phyloP scores from a whole-genome alignment of 2,113 vertebrate genomes.

The Tachuris rubrigastra region DNA sequence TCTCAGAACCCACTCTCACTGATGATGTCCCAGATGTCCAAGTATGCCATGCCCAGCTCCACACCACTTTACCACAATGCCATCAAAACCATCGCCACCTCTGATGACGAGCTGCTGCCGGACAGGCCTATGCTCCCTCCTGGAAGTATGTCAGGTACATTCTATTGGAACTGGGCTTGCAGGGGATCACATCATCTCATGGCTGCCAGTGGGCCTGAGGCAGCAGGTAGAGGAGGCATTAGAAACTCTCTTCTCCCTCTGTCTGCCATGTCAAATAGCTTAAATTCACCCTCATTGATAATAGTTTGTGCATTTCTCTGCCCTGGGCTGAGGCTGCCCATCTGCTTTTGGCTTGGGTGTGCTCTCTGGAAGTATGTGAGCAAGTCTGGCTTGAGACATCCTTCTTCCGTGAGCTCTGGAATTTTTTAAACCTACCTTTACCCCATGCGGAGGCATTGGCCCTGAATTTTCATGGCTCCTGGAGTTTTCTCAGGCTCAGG shows the following conservation, averaged over 20 bases:
- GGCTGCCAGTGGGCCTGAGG: neutral
- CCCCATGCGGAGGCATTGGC: fast-evolving
- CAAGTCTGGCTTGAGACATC: neutral
- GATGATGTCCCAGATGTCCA: slow-evolving; percentile 99
- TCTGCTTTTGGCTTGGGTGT: neutral
- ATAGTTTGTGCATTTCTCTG: neutral
- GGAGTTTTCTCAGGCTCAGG: neutral
- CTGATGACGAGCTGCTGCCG: slow-evolving; percentile 91
- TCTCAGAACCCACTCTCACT: slow-evolving; percentile 95
- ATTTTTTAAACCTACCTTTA: neutral
- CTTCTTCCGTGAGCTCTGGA: neutral
- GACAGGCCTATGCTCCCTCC: slow-evolving; percentile 89
- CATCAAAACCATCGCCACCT: slow-evolving; percentile 98
- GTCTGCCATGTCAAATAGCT: neutral
- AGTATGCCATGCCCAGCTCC: slow-evolving; percentile 97
- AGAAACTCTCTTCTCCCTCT: neutral
- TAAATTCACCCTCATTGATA: neutral
- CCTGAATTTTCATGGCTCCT: neutral
- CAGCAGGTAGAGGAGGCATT: neutral
- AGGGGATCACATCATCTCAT: neutral
- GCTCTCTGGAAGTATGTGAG: neutral
- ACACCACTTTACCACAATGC: slow-evolving; percentile 98
- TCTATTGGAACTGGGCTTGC: neutral
- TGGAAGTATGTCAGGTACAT: slow-evolving; percentile 84
- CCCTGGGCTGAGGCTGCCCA: neutral